Percentiles rank a stretch among this genome's conserved stretches.
Conservation (phyloP, 2,797 vertebrate species). For the Crocodylus rhombifer region DNA sequence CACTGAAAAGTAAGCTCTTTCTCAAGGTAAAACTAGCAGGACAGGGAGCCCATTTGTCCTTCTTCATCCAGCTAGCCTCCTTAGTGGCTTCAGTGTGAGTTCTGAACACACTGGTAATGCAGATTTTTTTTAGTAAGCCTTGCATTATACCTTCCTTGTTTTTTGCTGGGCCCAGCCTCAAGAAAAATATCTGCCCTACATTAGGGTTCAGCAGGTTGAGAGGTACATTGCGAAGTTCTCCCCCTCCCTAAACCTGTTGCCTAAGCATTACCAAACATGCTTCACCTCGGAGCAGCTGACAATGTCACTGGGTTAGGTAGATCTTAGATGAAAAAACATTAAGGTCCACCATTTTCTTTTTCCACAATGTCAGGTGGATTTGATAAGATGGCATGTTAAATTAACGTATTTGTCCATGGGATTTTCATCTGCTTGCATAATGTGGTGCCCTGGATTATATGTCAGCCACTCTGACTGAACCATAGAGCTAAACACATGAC, state of each 20-base stretch:
- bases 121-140: background rate
- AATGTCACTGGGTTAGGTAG: background rate
- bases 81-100: background rate
- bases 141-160: background rate
- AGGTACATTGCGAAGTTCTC: background rate
- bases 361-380: background rate
- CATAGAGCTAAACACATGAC: background rate
- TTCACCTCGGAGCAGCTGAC: background rate
- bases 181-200: background rate
- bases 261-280: background rate
- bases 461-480: background rate
- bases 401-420: background rate
- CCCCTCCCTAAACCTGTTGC: no score
- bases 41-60: background rate
- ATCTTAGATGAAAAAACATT: background rate
- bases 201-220: background rate
- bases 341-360: background rate
- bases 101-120: background rate
- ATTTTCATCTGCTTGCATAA: background rate
- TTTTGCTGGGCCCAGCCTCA: background rate
- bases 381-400: background rate
- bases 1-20: constrained; percentile 24
- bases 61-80: background rate
- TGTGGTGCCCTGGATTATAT: background rate
- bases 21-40: background rate